Conservation (phyloP, 1,140 invertebrate species). For the Zophobas morio region DNA sequence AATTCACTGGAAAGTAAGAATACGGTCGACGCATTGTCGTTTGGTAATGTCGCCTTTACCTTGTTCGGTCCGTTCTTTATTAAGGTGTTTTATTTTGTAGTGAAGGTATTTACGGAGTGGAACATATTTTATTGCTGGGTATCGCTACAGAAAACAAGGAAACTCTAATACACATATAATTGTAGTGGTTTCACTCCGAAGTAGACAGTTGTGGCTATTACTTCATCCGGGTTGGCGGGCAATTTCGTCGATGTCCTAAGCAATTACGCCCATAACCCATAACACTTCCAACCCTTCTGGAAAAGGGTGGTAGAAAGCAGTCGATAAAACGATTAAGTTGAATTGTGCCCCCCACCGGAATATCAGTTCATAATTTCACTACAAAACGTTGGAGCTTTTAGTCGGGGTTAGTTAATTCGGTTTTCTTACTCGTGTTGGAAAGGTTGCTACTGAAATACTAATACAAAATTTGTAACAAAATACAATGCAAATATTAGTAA, state of each 20-base stretch:
- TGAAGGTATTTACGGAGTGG: slow-evolving; percentile 4
- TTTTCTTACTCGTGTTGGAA: no score
- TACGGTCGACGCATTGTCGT: slow-evolving; percentile 7
- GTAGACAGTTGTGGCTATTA: slow-evolving; percentile 6
- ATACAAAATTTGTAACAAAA: no score
- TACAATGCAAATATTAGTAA: no score
- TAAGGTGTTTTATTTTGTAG: slow-evolving; percentile 11
- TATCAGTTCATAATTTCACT: slow-evolving; percentile 1
- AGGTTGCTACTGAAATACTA: no score
- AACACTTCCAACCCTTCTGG: background rate
- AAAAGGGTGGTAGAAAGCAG: slow-evolving; percentile 5
- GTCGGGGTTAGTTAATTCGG: no score
- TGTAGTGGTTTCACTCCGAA: background rate
- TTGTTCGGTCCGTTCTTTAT: slow-evolving; percentile 2
- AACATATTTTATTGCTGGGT: slow-evolving; percentile 3
- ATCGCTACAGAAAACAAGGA: slow-evolving; percentile 5
- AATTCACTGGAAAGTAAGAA: slow-evolving; percentile 9
- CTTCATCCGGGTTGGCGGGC: background rate
- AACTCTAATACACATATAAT: slow-evolving; percentile 20
- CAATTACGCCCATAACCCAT: slow-evolving; percentile 1
- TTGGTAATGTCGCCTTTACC: slow-evolving; percentile 8
- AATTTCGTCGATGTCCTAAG: background rate
- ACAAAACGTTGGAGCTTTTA: no score
- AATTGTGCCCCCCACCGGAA: slow-evolving; percentile 11
- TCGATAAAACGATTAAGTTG: slow-evolving; percentile 33